Evolutionary conservation across 2,797 vertebrate genomes (phyloP), one percentile per base, ranked within the genome.

Genomic region (Pipistrellus kuhlii): DNA sequence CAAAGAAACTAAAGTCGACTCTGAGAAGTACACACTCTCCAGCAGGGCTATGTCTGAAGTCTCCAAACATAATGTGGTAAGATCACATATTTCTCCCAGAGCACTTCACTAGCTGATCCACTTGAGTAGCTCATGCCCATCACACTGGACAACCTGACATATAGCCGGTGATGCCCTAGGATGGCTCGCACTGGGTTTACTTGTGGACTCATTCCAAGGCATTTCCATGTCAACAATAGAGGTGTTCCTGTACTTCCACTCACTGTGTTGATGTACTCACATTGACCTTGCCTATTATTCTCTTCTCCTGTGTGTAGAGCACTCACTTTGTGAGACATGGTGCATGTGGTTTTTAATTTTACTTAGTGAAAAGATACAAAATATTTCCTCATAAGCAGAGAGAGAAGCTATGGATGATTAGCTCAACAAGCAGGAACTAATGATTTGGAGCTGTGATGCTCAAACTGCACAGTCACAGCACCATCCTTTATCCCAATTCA

Each of bases 1-100:
- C 55, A 38, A 14, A 30, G 69, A 32, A 68, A 0, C 0, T 8
- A 77, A 17, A 46, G 3, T 20, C 0, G 6, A 32, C 5, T 77
- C 83, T 55, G 86, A 94, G 46, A 59, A 1, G 0, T 41, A 78
- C 35, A 41, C 2, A 0, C 44, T 95, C 0, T 80, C 90, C 11
- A 94, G 66, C 87, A 88, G n/a, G 32, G 35, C 11, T 44, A 13
- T 5, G 1, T 44, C 84, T 57, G 38, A 85, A 2, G 5, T 20
- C 15, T 76, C 41, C 25, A 66, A 38, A 38, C 30, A 57, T 5
- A 66, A 27, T 44, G 30, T 0, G 41, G 94, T 94, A 88, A 84
- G 96, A 59, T 73, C 38, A 12, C 6, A 0, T 1, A 38, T 5
- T 38, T 5, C 18, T 44, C 66, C 30, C 9, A 48, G 18, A 85